Conservation (phyloP, 2,797 vertebrate species). For the Fistularia tabacaria region DNA sequence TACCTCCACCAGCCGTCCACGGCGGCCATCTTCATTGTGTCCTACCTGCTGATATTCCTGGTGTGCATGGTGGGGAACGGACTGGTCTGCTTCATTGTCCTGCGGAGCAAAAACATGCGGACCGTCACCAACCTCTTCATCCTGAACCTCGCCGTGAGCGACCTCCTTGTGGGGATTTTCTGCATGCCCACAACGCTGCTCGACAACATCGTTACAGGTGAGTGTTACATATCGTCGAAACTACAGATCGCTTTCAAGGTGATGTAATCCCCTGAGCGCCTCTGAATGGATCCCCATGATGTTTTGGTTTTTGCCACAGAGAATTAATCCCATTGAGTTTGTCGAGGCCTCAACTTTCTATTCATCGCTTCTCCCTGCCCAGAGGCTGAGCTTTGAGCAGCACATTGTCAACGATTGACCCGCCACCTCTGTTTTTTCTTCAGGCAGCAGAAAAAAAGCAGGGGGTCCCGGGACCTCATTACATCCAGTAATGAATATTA, state of each 20-base stretch:
- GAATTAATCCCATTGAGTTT: no score
- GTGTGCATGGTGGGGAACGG: slow-evolving; percentile 90
- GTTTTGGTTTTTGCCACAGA: no score
- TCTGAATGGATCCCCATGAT: no score
- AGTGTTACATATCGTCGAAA: slow-evolving; percentile 10
- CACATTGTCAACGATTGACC: no score
- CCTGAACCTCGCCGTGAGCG: slow-evolving; percentile 88
- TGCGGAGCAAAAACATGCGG: slow-evolving; percentile 83
- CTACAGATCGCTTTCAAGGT: no score
- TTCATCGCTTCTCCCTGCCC: no score
- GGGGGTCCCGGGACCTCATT: no score
- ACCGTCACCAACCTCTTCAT: slow-evolving; percentile 93
- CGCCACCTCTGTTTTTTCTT: no score
- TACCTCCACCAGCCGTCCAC: slow-evolving; percentile 85
- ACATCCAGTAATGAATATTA: no score
- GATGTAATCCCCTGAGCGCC: background rate
- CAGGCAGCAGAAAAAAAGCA: no score
- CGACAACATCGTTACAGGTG: slow-evolving; percentile 93
- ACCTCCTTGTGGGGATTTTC: slow-evolving; percentile 92
- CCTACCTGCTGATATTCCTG: slow-evolving; percentile 90
- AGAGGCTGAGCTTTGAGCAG: no score
- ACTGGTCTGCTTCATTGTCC: slow-evolving; percentile 84
- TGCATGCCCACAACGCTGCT: slow-evolving; percentile 93
- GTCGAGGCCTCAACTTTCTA: no score
- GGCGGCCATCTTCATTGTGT: slow-evolving; percentile 83